Evolutionary conservation across 2,888 invertebrate genomes (phyloP).

Genomic region (Gnatocerus cornutus): DNA sequence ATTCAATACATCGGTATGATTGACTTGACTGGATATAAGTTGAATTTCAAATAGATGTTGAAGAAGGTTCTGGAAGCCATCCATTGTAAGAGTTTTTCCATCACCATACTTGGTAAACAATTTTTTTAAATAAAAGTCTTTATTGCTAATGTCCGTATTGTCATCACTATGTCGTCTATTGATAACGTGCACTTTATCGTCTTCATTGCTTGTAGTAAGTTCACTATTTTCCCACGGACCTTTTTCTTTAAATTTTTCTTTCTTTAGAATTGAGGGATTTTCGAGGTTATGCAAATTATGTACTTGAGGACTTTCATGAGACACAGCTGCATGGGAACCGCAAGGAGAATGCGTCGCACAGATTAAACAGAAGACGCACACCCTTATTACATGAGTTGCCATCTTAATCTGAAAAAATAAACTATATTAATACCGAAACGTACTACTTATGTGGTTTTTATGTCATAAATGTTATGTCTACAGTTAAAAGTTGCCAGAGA

Average conservation of each 20-base stretch:
- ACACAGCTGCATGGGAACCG: conserved; percentile 77
- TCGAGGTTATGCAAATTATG: conserved; percentile 55
- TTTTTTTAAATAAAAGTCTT: conserved; percentile 75
- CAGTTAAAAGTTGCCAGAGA: too few relatives aligned
- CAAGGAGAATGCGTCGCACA: conserved; percentile 86
- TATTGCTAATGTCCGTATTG: conserved; percentile 50
- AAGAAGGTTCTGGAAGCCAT: conserved; percentile 82
- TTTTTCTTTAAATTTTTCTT: conserved; percentile 59
- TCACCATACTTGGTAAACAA: conserved; percentile 81
- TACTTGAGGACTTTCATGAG: conserved; percentile 56
- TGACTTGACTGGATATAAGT: conserved; percentile 38
- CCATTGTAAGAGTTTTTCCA: conserved; percentile 77
- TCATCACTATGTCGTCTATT: conserved; percentile 54
- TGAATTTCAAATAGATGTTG: conserved; percentile 65
- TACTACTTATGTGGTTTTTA: too few relatives aligned
- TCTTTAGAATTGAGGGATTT: conserved; percentile 47
- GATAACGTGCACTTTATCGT: conserved; percentile 47
- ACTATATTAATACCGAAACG: neutral
- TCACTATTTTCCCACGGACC: conserved; percentile 43
- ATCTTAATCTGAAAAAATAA: conserved; percentile 54
- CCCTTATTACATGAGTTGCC: conserved; percentile 82
- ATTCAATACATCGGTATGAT: conserved; percentile 41
- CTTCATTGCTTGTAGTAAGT: conserved; percentile 39
- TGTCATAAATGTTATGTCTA: too few relatives aligned
- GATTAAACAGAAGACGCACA: conserved; percentile 87